A percentile compares a stretch with the other conserved stretches of the same genome.
Evolutionary conservation across 2,113 vertebrate species (phyloP).

Genomic region (Casuarius casuarius): DNA sequence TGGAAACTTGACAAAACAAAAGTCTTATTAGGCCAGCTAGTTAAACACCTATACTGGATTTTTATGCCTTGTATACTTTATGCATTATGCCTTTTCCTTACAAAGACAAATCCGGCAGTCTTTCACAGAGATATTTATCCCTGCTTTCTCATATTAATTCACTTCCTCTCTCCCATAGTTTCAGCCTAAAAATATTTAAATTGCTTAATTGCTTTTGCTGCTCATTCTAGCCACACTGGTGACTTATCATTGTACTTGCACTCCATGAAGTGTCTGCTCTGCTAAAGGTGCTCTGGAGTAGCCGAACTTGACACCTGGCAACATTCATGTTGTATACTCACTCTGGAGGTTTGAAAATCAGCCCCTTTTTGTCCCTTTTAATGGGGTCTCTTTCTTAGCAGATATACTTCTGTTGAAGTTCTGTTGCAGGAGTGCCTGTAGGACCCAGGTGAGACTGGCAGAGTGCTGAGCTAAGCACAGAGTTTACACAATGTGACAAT

Average conservation of each 20-base stretch:
- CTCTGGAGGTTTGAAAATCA: not conserved
- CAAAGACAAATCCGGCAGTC: not conserved
- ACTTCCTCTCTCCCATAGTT: not conserved
- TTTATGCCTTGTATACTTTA: not conserved
- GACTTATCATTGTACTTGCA: not conserved
- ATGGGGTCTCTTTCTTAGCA: not conserved
- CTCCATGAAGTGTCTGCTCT: not conserved
- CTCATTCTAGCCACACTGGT: not conserved
- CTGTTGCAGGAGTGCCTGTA: not conserved
- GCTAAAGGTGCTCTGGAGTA: not conserved
- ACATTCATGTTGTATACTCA: not conserved
- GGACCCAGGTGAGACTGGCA: not conserved
- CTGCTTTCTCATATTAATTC: constrained; percentile 7
- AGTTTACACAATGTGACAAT: not conserved
- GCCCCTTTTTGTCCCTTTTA: not conserved
- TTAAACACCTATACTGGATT: not conserved
- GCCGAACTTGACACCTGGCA: not conserved
- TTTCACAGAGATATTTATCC: constrained; percentile 3
- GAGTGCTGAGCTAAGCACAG: not conserved
- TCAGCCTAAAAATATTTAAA: not conserved
- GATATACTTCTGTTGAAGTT: not conserved
- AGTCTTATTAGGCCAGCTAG: not conserved
- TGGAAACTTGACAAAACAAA: not conserved
- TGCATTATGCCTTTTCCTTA: not conserved
- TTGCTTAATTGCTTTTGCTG: not conserved